Evolutionary conservation across 2,113 vertebrate genomes (phyloP), one percentile per base, ranked within the genome.

Genomic region (Athene cunicularia): DNA sequence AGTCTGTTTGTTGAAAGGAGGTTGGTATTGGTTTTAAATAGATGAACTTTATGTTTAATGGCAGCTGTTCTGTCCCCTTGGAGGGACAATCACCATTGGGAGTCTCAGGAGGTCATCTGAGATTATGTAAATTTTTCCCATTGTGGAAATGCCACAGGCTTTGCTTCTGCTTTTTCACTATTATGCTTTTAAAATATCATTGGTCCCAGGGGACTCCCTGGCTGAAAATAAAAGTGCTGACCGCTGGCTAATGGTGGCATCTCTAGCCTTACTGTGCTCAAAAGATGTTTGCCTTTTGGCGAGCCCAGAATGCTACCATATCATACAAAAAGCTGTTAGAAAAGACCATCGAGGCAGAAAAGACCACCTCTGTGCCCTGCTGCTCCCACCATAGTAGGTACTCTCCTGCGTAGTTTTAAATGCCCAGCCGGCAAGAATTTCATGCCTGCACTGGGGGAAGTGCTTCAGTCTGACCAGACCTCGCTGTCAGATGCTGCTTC

Each of bases 161-260:
- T 88, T 93, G 83, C 94, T 97, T 97, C 91, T 95, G 94, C 95
- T 96, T 96, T 97, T 95, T 95, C 80, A 71, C 53, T 97, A 67
- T 94, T 96, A 84, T 56, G 84, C 93, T 96, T 96, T 96, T 93
- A 96, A 97, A 97, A 93, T 93, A 96, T 86, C 92, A 84, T 67
- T 86, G 45, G 86, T 92, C 90, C 93, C 94, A 53, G 77, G 97
- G 95, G 96, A 96, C 94, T 93, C 72, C 49, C 77, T 97, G 93
- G 14, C 50, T 93, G 77, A 97, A 96, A 97, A 96, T 63, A 95
- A 97, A 97, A 97, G 60, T 96, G 95, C 94, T 95, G 93, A 97
- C 75, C 96, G 89, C 91, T 92, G 83, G 64, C 63, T 80, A 50
- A 76, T 3, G 45, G 88, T 89, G 71, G 32, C 52, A 70, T 60